Percentiles rank a stretch among this genome's conserved stretches.
These are phyloP conservation scores for Stegodyphus mimosarum DNA, from an alignment of 1,140 invertebrate genomes.

Conservation along the genomic window DNA sequence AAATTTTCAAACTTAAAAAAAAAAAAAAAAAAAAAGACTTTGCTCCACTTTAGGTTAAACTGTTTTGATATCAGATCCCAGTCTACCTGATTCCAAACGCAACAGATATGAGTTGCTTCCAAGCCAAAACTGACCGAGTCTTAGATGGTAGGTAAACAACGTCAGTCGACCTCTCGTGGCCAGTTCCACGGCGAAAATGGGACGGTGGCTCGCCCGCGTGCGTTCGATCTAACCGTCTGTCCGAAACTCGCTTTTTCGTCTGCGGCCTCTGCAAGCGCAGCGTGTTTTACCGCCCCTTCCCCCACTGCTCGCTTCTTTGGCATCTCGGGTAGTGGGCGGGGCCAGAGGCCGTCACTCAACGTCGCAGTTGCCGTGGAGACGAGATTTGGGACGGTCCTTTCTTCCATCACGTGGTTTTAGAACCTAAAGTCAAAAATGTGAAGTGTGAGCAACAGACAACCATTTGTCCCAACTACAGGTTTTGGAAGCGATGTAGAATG, in stretches of 20 bases:
- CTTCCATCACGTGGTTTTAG: conserved; percentile 37
- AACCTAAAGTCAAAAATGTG: too few relatives aligned
- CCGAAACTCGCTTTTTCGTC: conserved; percentile 40
- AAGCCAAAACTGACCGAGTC: neutral
- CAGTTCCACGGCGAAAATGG: conserved; percentile 31
- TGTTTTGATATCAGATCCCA: too few relatives aligned
- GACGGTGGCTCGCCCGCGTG: conserved; percentile 34
- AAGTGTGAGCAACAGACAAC: too few relatives aligned
- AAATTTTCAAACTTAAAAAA: too few relatives aligned
- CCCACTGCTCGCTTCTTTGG: conserved; percentile 33
- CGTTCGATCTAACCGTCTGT: conserved; percentile 29
- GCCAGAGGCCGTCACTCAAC: conserved; percentile 46
- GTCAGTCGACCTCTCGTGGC: conserved; percentile 12
- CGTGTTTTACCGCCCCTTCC: conserved; percentile 42
- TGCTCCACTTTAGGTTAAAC: too few relatives aligned
- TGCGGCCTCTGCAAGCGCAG: conserved; percentile 20
- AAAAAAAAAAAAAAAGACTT: too few relatives aligned
- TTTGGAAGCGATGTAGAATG: too few relatives aligned
- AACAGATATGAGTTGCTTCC: too few relatives aligned
- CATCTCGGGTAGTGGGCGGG: conserved; percentile 44
- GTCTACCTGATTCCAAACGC: too few relatives aligned
- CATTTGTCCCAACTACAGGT: too few relatives aligned
- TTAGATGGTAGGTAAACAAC: conserved; percentile 1
- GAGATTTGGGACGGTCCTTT: conserved; percentile 25
- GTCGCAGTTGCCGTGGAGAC: conserved; percentile 32